These are phyloP conservation scores for Hyperopisus bebe DNA, from an alignment of 2,113 vertebrate genomes.

Conservation along the genomic window DNA sequence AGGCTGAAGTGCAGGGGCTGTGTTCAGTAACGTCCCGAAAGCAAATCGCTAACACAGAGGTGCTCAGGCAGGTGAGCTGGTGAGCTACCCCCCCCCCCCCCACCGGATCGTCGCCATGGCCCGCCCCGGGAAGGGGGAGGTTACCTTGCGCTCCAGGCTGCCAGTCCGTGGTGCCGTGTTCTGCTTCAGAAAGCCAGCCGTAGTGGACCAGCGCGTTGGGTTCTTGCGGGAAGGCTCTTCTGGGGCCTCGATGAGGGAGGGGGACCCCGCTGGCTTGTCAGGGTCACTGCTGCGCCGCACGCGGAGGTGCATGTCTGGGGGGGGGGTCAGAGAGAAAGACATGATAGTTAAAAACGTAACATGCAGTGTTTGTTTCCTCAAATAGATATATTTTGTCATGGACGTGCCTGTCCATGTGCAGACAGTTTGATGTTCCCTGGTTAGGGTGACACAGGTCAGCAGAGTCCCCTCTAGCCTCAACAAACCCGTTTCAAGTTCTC, in stretches of 20 bases:
- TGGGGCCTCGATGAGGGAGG: slow-evolving; percentile 63
- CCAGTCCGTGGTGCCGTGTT: slow-evolving; percentile 54
- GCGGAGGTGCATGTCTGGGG: slow-evolving; percentile 86
- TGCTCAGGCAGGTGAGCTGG: neutral
- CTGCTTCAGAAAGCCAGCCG: slow-evolving; percentile 77
- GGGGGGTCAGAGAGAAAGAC: neutral
- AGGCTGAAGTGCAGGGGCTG: neutral
- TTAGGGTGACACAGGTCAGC: neutral
- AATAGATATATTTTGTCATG: neutral
- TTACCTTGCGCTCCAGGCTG: slow-evolving; percentile 81
- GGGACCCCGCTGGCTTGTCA: slow-evolving; percentile 65
- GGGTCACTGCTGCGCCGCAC: slow-evolving; percentile 95
- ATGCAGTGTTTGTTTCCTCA: too few relatives aligned
- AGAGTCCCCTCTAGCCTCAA: neutral
- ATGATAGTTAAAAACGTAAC: neutral
- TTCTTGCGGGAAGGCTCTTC: slow-evolving; percentile 90
- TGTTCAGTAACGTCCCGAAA: neutral
- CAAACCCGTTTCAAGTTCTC: neutral
- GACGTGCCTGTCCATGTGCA: neutral
- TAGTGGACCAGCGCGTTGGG: slow-evolving; percentile 84
- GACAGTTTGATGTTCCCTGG: neutral
- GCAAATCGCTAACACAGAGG: neutral
- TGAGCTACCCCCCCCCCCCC: neutral
- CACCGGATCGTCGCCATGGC: neutral
- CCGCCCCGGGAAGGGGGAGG: neutral